Base-by-base conservation (phyloP, 2,888 invertebrate species). In the Eupithecia centaureata region DNA sequence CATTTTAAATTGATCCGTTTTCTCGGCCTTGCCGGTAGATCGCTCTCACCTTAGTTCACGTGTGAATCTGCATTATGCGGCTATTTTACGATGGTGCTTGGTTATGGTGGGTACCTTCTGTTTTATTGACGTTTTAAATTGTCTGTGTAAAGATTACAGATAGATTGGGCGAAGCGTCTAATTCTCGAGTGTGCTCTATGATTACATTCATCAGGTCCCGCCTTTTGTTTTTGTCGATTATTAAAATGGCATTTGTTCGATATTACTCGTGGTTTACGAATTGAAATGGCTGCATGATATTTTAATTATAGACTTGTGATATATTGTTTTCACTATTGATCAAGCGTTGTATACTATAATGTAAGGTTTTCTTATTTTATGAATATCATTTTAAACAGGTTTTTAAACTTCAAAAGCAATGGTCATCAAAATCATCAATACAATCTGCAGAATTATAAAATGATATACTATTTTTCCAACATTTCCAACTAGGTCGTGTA, bases 21-120 rank as follows among this genome's bases (percentile, higher is more conserved):
- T 83, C 82, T 84, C 90, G 92, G 91, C 92, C 92, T 92, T 92
- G 92, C 92, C 76, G 91, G 91, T 90, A 87, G 85, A 89, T 88
- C 87, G 90, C 92, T 92, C 92, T 93, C 92, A 91, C 92, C 91
- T 91, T 82, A 85, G 89, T 92, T 92, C 92, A 90, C 92, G 90
- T 92, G 92, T 92, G 92, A 92, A 92, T 89, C 88, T 83, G 85
- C 83, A 87, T 91, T 90, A 92, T 89, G 90, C 91, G 89, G 91
- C 89, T 82, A 84, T 82, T 84, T 90, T 84, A 73, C 80, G 85
- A 79, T 81, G 89, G 79, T 81, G 77, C 76, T 88, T 90, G 88
- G 90, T 90, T 57, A 4, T 88, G 80, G 80, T 76, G 73, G 70
- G 76, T 72, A 67, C 75, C 82, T 81, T 81, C 79, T 78, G 80